phyloP scores from a whole-genome alignment of 1,140 invertebrate genomes.

The Rhopalosiphum maidis region DNA sequence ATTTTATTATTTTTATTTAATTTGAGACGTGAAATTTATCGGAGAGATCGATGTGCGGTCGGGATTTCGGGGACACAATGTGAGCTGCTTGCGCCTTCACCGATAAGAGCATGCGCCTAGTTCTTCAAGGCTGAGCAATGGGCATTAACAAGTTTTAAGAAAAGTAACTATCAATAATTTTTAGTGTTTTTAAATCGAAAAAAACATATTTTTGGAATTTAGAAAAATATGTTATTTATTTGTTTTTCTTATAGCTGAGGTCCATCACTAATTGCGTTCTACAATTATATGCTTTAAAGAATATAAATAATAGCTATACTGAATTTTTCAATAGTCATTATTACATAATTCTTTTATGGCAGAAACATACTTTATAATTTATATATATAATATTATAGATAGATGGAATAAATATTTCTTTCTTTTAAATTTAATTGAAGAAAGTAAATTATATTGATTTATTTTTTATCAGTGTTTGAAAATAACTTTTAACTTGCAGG shows the following conservation, averaged over 20 bases:
- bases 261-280: not conserved
- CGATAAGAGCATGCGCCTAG: not conserved
- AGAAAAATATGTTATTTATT: not conserved
- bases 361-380: not conserved
- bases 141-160: not conserved
- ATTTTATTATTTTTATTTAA: not conserved
- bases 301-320: not conserved
- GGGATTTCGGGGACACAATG: not conserved
- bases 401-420: too few relatives aligned
- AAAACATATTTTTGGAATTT: not conserved
- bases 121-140: not conserved
- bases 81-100: not conserved
- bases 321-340: not conserved
- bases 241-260: not conserved
- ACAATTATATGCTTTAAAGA: too few relatives aligned
- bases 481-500: too few relatives aligned
- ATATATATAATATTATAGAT: not conserved
- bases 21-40: not conserved
- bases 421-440: too few relatives aligned
- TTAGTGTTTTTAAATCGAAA: not conserved
- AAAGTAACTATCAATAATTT: not conserved
- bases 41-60: not conserved
- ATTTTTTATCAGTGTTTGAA: too few relatives aligned
- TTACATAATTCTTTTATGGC: not conserved
- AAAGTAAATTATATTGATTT: too few relatives aligned